phyloP scores from a whole-genome alignment of 2,113 vertebrate species.

The Girardinichthys multiradiatus region DNA sequence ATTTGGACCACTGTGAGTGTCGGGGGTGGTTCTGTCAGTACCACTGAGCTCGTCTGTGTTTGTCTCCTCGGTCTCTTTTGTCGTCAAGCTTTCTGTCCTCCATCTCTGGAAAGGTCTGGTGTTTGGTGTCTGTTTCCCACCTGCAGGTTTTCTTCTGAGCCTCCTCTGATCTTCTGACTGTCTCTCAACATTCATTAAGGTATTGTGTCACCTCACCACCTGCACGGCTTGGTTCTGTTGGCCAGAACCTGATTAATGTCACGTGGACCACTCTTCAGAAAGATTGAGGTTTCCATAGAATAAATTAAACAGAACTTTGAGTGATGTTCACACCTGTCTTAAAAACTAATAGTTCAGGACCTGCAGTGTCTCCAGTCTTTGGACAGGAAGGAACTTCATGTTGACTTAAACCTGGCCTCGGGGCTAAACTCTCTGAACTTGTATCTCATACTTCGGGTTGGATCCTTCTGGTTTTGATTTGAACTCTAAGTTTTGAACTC shows the following conservation, averaged over 20 bases:
- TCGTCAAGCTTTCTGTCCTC: conserved; percentile 38
- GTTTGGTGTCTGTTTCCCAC: conserved; percentile 74
- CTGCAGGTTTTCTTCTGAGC: conserved; percentile 85
- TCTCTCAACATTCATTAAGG: conserved; percentile 63
- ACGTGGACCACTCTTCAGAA: neutral
- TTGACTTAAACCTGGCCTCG: too few relatives aligned
- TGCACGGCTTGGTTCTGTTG: conserved; percentile 50
- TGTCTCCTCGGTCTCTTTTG: conserved; percentile 9
- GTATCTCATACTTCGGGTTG: neutral
- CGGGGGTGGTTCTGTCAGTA: neutral
- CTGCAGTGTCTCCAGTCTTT: too few relatives aligned
- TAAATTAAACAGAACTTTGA: neutral
- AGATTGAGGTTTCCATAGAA: neutral
- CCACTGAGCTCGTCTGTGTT: neutral
- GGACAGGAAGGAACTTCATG: too few relatives aligned
- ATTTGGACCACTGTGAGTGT: conserved; percentile 3
- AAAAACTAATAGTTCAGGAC: too few relatives aligned
- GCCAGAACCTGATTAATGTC: conserved; percentile 32
- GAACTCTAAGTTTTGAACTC: neutral
- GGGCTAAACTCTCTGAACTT: too few relatives aligned
- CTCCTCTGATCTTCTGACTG: conserved; percentile 71
- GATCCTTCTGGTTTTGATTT: neutral
- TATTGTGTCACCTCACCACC: conserved; percentile 47
- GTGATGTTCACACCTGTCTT: too few relatives aligned
- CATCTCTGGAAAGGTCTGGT: conserved; percentile 65